Evolutionary conservation across 1,140 invertebrate genomes (phyloP).

Genomic region (Ips nitidus): DNA sequence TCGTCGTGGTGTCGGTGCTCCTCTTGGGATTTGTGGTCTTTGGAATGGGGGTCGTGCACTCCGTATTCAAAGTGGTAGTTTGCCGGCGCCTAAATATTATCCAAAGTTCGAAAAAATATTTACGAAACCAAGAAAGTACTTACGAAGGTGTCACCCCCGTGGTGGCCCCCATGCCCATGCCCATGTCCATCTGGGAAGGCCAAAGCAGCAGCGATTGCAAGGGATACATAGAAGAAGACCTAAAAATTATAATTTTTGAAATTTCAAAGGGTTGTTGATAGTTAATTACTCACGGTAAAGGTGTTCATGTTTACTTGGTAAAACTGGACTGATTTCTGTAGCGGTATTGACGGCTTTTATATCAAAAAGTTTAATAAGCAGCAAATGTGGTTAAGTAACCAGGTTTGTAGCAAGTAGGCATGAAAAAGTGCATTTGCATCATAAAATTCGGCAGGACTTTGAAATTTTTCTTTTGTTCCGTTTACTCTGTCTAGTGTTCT

Average conservation of each 20-base stretch:
- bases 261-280: not conserved
- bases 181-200: conserved; percentile 3
- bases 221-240: conserved; percentile 13
- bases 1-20: conserved; percentile 54
- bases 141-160: not conserved
- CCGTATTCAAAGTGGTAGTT: conserved; percentile 55
- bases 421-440: conserved; percentile 4
- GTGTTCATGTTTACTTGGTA: conserved; percentile 13
- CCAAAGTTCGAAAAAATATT: not conserved
- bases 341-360: not conserved
- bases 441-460: conserved; percentile 3
- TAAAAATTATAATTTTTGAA: not conserved
- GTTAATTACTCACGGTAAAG: conserved; percentile 7
- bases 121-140: not conserved
- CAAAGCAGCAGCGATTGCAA: conserved; percentile 17
- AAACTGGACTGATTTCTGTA: conserved; percentile 5
- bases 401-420: not conserved
- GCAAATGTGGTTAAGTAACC: conserved; percentile 5
- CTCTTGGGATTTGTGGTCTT: conserved; percentile 54
- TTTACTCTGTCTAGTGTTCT: not conserved
- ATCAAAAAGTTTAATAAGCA: conserved; percentile 11
- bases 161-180: not conserved
- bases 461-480: not conserved
- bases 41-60: conserved; percentile 54
- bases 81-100: conserved; percentile 5